Conservation (phyloP, 1,140 invertebrate genomes). For the Antheraea pernyi region DNA sequence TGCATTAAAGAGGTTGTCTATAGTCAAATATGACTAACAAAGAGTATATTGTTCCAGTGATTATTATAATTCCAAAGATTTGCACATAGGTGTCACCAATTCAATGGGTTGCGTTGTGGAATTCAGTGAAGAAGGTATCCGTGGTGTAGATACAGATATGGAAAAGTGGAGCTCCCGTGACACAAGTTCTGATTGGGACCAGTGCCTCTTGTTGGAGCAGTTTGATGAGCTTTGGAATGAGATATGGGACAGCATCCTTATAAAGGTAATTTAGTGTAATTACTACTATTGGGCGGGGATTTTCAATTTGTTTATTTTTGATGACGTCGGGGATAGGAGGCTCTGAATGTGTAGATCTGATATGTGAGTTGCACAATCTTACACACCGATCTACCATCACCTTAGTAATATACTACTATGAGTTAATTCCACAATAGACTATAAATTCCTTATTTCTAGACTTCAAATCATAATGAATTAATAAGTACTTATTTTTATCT, state of each 20-base stretch:
- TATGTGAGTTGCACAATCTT: too few species aligned
- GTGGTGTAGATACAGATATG: slow-evolving; percentile 63
- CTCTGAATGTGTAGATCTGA: too few species aligned
- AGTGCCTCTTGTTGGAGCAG: slow-evolving; percentile 86
- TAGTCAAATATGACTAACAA: too few species aligned
- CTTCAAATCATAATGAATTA: too few species aligned
- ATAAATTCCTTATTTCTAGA: too few species aligned
- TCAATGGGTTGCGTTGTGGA: slow-evolving; percentile 87
- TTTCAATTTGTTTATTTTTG: too few species aligned
- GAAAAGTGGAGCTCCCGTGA: slow-evolving; percentile 65
- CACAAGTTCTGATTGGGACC: slow-evolving; percentile 80
- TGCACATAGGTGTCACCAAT: slow-evolving; percentile 90
- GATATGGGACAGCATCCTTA: slow-evolving; percentile 87
- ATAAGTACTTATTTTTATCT: too few species aligned
- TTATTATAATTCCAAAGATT: slow-evolving; percentile 88
- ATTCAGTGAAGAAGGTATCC: slow-evolving; percentile 87
- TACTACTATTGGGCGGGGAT: too few species aligned
- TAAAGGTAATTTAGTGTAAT: slow-evolving; percentile 72
- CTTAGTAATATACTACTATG: too few species aligned
- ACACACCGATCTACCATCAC: too few species aligned
- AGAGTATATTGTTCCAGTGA: slow-evolving; percentile 80
- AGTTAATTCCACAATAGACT: too few species aligned
- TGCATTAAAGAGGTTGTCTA: too few species aligned
- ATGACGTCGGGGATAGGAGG: neutral
- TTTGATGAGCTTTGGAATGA: slow-evolving; percentile 84